Conservation (phyloP, 1,140 invertebrate genomes). For the Caenorhabditis remanei region DNA sequence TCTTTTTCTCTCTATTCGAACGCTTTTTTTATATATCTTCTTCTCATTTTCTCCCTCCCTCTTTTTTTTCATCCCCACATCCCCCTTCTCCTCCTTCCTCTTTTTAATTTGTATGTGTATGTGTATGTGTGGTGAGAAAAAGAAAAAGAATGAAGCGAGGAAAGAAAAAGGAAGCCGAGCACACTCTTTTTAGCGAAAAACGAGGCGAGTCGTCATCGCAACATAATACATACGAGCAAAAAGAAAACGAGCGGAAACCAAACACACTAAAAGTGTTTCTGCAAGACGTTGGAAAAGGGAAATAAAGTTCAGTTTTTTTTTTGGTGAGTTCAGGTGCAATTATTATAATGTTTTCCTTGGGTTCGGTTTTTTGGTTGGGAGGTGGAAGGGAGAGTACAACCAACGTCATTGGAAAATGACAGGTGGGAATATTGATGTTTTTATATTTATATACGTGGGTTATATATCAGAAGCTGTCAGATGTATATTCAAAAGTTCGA, state of each 20-base stretch:
- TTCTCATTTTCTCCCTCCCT: not conserved
- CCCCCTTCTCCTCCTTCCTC: not conserved
- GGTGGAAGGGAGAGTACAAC: too few species aligned
- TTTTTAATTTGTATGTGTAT: not conserved
- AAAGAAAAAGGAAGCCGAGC: not conserved
- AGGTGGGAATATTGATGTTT: too few species aligned
- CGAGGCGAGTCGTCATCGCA: slow-evolving; percentile 29
- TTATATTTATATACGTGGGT: too few species aligned
- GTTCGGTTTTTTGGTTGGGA: not conserved
- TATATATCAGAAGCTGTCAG: too few species aligned
- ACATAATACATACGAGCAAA: slow-evolving; percentile 8
- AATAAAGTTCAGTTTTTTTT: slow-evolving; percentile 43
- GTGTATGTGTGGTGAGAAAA: not conserved
- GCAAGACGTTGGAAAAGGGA: not conserved
- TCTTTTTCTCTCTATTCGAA: not conserved
- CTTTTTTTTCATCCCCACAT: not conserved
- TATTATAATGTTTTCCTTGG: not conserved
- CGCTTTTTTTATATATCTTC: not conserved
- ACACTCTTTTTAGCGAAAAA: too few species aligned
- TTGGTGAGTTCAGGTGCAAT: not conserved
- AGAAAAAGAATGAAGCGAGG: not conserved
- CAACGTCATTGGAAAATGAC: too few species aligned
- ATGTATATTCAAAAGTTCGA: too few species aligned
- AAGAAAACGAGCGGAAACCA: not conserved
- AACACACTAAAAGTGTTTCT: not conserved